Evolutionary conservation across 2,888 invertebrate genomes (phyloP), one percentile per base, ranked within the genome.

Genomic region (Mimachlamys varia): DNA sequence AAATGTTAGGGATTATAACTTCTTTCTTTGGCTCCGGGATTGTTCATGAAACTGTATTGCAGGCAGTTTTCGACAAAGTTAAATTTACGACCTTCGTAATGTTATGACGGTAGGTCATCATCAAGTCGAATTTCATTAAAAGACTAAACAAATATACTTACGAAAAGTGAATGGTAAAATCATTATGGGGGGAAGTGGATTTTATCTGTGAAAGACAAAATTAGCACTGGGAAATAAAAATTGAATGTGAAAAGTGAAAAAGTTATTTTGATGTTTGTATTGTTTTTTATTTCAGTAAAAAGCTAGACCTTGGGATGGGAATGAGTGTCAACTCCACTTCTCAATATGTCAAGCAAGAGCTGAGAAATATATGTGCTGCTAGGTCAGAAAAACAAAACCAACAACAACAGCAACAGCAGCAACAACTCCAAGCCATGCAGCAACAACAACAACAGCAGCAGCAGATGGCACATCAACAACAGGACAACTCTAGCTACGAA

Each of bases 341-440:
- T 89, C 99, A 99, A 97, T 99, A 98, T 97, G 99, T 99, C 94
- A 98, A 98, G 96, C 98, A 99, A 97, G 98, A 99, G 97, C 97
- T 99, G 95, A 97, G 99, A 94, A 98, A 98, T 89, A 98, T 98
- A 93, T 98, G 99, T 92, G 98, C 98, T 94, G 98, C 98, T 90
- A 97, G 99, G 95, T 98, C 98, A 62, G 97, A 97, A 94, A 97
- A 97, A 49, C 93, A 96, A 88, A 95, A 95, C 87, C 94, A 95
- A 62, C 93, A 92, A 88, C 92, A 92, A 33, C 95, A 94, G 88
- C 95, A 95, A 90, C 94, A 97, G 93, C 96, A 96, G 89, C 95
- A 94, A 38, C 94, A 95, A 55, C 91, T 91, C 53, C 87, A 38
- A 4, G 49, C 49, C 19, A 93, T 89, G 88, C 94, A 91, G 62